Evolutionary conservation across 2,888 invertebrate species (phyloP), one percentile per base, ranked within the genome.

Genomic region (Kuschelorhynchus macadamiae): DNA sequence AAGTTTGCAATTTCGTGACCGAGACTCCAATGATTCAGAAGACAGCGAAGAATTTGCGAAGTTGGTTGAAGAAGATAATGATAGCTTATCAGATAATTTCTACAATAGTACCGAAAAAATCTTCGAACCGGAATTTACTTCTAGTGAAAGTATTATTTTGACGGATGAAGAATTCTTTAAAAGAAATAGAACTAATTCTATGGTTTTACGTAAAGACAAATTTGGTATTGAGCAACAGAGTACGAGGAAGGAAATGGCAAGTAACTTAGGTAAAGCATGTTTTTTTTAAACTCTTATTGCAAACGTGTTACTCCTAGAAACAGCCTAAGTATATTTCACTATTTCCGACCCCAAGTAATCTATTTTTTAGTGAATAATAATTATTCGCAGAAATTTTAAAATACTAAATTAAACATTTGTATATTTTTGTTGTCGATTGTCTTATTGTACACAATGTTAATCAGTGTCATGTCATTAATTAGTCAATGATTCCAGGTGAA

Each of bases 161-260:
- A 68, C 71, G 14, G 73, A 76, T 30, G 72, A 73, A 39, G 71
- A 76, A 44, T 76, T 73, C 41, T 69, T 73, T 21, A 64, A 36
- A 20, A 32, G 18, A 18, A 52, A 49, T 8, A 33, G 14, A 5
- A 60, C 30, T n/a, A 9, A n/a, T 14, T 14, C n/a, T 42, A 7
- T 33, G n/a, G 8, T 16, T 16, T 44, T 39, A 49, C 18, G 11
- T 33, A 46, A 36, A 14, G n/a, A n/a, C n/a, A n/a, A n/a, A n/a
- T n/a, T n/a, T n/a, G n/a, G n/a, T n/a, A 46, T 25, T 14, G 21
- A 25, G 16, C 3, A 5, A 14, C 2, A 39, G 39, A 9, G 16
- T 32, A 1, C 3, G 7, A 25, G 25, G 7, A 25, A 21, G 9
- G 7, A 39, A 52, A n/a, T n/a, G n/a, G n/a, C n/a, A n/a, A n/a